These are phyloP conservation scores for Peromyscus maniculatus DNA, from an alignment of 2,113 vertebrate species.

Conservation along the genomic window DNA sequence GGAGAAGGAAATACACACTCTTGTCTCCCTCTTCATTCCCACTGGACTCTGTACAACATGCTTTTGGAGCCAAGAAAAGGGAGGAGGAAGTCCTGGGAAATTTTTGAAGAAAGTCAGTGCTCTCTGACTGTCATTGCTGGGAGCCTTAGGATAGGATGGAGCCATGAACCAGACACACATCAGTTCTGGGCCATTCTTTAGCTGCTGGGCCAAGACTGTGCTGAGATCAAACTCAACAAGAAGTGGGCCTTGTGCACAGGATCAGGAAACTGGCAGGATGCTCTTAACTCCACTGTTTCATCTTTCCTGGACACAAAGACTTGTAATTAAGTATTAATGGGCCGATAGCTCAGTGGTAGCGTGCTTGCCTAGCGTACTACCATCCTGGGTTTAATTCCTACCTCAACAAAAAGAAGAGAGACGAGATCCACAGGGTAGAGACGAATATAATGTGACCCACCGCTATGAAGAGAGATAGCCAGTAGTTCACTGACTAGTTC, in stretches of 20 bases:
- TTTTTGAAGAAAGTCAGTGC: not conserved
- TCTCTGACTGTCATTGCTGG: not conserved
- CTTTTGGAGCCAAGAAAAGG: not conserved
- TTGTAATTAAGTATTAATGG: not conserved
- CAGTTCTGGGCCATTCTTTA: not conserved
- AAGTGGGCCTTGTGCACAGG: not conserved
- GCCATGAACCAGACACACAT: not conserved
- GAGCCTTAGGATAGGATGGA: not conserved
- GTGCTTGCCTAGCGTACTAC: not conserved
- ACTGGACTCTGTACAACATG: not conserved
- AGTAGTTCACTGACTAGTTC: not conserved
- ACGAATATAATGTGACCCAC: not conserved
- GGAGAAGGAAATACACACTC: not conserved
- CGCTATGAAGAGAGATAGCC: accelerated
- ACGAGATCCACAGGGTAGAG: not conserved
- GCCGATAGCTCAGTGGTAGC: not conserved
- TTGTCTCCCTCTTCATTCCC: not conserved
- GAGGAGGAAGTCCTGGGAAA: not conserved
- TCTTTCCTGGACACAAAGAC: not conserved
- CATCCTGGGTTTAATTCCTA: not conserved
- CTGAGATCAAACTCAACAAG: not conserved
- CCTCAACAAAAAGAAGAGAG: not conserved
- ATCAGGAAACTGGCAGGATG: not conserved
- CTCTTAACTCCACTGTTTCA: not conserved
- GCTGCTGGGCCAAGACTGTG: not conserved